phyloP scores from a whole-genome alignment of 2,113 vertebrate species.

The Neodontobutis hainanensis region DNA sequence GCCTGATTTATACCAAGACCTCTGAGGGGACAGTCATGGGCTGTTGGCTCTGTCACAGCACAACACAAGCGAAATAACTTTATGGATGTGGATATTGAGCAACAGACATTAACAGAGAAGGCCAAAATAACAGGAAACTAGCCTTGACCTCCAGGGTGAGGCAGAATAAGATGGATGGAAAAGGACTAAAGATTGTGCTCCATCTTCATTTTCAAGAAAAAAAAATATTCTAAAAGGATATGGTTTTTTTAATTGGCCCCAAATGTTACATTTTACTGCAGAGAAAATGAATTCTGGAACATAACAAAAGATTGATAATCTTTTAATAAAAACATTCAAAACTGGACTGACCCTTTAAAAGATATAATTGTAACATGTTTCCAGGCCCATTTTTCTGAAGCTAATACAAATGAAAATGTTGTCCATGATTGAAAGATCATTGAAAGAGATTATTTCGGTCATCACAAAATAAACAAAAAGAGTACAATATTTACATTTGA shows the following conservation, averaged over 20 bases:
- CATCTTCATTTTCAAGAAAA: conserved; percentile 41
- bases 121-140: conserved; percentile 73
- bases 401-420: too few species aligned
- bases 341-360: too few species aligned
- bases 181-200: conserved; percentile 25
- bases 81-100: conserved; percentile 66
- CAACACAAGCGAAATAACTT: conserved; percentile 66
- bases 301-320: too few species aligned
- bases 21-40: conserved; percentile 62
- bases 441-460: too few species aligned
- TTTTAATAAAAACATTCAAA: too few species aligned
- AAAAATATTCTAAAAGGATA: conserved; percentile 17
- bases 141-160: conserved; percentile 62
- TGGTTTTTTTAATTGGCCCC: not conserved
- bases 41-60: conserved; percentile 67
- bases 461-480: too few species aligned
- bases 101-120: conserved; percentile 58
- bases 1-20: conserved; percentile 66
- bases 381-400: too few species aligned
- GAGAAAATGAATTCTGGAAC: not conserved
- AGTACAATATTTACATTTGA: too few species aligned
- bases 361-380: too few species aligned
- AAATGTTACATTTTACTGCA: not conserved
- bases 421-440: too few species aligned
- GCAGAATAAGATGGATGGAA: conserved; percentile 24